phyloP scores from a whole-genome alignment of 2,113 vertebrate species.

The Pedionomus torquatus region DNA sequence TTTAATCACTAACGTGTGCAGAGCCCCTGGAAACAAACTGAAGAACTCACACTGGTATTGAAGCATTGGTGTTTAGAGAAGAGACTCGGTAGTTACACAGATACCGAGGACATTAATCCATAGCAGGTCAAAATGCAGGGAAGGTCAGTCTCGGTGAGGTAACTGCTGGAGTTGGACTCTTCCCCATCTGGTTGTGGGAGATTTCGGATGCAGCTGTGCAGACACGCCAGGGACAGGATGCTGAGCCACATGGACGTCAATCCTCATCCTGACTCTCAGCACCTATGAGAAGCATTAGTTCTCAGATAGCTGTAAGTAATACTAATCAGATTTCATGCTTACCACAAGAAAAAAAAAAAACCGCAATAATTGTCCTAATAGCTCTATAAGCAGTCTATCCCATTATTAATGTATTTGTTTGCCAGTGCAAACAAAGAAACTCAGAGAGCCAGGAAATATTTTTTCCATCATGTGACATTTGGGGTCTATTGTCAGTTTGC shows the following conservation, averaged over 20 bases:
- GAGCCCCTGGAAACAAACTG: background rate
- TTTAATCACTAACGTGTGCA: background rate
- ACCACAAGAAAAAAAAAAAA: background rate
- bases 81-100: background rate
- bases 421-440: background rate
- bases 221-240: background rate
- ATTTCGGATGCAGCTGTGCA: slow-evolving; percentile 14
- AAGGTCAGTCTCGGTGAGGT: background rate
- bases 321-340: background rate
- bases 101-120: background rate
- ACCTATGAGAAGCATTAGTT: background rate
- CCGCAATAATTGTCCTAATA: background rate
- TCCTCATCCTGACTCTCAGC: background rate
- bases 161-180: background rate
- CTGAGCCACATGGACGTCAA: background rate
- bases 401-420: background rate
- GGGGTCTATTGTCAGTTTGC: background rate
- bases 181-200: background rate
- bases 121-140: background rate
- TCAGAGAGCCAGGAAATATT: background rate
- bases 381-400: background rate
- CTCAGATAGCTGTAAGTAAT: background rate
- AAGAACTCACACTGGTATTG: background rate
- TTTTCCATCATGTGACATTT: background rate
- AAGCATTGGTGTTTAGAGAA: background rate